Evolutionary conservation across 2,888 invertebrate species (phyloP), one percentile per base, ranked within the genome.

Genomic region (Bugula neritina): DNA sequence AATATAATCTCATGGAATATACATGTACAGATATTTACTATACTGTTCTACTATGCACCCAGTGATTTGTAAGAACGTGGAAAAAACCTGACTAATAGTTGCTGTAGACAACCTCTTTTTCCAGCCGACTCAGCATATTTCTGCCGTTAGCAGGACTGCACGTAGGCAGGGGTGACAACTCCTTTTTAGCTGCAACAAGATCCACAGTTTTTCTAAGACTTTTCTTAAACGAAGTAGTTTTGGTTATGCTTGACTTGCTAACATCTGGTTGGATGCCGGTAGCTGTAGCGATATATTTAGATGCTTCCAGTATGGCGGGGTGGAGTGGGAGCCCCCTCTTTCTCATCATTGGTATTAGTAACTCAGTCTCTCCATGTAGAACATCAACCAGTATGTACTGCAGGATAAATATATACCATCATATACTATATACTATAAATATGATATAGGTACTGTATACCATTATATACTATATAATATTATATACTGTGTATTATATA

Each of bases 361-460:
- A n/a, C 13, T 63, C 63, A 5, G n/a, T 13, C 27, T 63, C 63
- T 13, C 63, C 63, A 31, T 63, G 31, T 5, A 63, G 17, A 29
- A 63, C 29, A 31, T 63, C 27, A 13, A 63, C 63, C 63, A 63
- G 31, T 1, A 63, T 31, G n/a, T 31, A 63, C 63, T 63, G 27
- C 23, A 57, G 57, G 13, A 57, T 21, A 5, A 57, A 13, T 25
- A 10, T 57, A 10, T 13, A 57, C 10, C 17, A 17, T 43, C 43
- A 57, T 57, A 57, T 3, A 21, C 23, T n/a, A 57, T 10, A 21
- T 57, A 57, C 57, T 57, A 57, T 57, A 17, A 57, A 57, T 25
- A 21, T 21, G 57, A 57, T n/a, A 5, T 57, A 27, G 57, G 23
- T 57, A 27, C 57, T 27, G 3, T 57, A 43, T 43, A n/a, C n/a